Base-by-base conservation (phyloP, 2,888 invertebrate genomes). In the Hydropsyche betteni region DNA sequence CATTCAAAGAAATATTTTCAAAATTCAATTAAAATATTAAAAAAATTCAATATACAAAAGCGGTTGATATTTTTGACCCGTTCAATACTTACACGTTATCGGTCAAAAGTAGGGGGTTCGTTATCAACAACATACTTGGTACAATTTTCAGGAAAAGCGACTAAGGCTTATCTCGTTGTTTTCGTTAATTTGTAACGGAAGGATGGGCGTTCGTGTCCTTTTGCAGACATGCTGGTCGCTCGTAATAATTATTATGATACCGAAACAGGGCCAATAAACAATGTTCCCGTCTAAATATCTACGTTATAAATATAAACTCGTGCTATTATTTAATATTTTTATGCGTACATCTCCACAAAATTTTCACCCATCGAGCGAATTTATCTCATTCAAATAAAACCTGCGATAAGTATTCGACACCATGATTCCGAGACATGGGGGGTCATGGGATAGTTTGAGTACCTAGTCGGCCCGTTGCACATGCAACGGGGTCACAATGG, bases 221-320 rank as follows among this genome's bases (percentile, higher is more conserved):
- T 69, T 24, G 69, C 69, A 69, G 69, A 69, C 69, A 69, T 69
- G 69, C 69, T 69, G 69, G 69, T 69, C 69, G 69, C 69, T 69
- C 38, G 38, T 69, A 69, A 44, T 44, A 44, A 44, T 44, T 44
- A 44, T 44, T 44, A 44, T 44, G 44, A 44, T 44, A 44, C 44
- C 38, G 50, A 69, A 14, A 69, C 38, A 36, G 50, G 69, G 50
- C 69, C 69, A 50, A 69, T 16, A 51, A 12, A 24, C 69, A 14
- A 12, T 38, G 44, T 44, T 44, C 44, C 44, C 44, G 7, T 44
- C 10, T 44, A 44, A 44, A 44, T 44, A 44, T 8, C 44, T 10
- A 10, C 10, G 1, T 44, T 44, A 8, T 44, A 8, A 44, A 4
- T 44, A 10, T 44, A 10, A 6, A 10, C 44, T 44, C 10, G 44